These are phyloP conservation scores for Nymphicus hollandicus DNA, from an alignment of 2,113 vertebrate genomes.

Conservation along the genomic window DNA sequence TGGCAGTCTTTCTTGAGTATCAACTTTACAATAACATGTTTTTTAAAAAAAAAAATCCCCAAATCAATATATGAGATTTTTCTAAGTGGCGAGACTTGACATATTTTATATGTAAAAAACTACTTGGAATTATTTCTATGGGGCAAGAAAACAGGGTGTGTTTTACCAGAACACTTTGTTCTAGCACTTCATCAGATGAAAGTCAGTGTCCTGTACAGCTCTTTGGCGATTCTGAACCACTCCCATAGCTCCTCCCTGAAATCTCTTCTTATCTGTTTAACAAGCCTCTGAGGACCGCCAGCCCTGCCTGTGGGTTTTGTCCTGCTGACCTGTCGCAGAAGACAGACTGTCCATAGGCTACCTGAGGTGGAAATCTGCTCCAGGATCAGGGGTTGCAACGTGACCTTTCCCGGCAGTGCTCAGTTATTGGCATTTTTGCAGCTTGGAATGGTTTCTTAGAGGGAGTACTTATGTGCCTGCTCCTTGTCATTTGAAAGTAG, in stretches of 20 bases:
- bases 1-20: neutral
- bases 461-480: neutral
- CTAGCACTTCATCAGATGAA: neutral
- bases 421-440: neutral
- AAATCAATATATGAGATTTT: neutral
- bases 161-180: neutral
- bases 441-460: neutral
- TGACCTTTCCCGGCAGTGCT: fast-evolving
- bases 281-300: neutral
- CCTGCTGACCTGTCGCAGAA: fast-evolving
- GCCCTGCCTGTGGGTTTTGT: neutral
- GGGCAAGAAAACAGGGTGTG: neutral
- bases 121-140: neutral
- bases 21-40: neutral
- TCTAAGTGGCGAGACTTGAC: neutral
- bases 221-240: neutral
- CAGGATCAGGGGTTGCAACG: fast-evolving
- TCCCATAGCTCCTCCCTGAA: neutral
- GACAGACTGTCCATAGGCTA: fast-evolving
- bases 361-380: neutral
- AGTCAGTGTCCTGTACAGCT: neutral
- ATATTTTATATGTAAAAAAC: neutral
- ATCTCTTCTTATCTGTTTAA: neutral
- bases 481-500: neutral
- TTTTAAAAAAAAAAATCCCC: neutral